Evolutionary conservation across 2,888 invertebrate genomes (phyloP).

Genomic region (Epirrhoe alternata): DNA sequence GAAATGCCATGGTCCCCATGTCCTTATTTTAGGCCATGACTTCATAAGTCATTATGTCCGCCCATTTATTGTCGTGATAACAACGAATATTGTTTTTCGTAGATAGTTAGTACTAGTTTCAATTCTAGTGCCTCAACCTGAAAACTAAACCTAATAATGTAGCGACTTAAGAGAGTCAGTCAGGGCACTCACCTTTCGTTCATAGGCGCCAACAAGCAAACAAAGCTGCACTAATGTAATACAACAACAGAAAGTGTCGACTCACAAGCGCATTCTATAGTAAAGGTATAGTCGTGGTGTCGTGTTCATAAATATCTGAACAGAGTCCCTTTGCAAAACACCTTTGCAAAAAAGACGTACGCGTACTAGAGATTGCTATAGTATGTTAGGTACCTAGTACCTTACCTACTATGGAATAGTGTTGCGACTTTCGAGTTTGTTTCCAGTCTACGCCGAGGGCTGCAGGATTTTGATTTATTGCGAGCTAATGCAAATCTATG

Average conservation of each 20-base stretch:
- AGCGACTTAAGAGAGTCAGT: constrained; percentile 4
- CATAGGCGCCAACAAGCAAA: constrained; percentile 54
- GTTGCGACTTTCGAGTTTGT: constrained; percentile 7
- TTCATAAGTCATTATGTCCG: too few relatives aligned
- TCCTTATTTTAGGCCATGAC: too few relatives aligned
- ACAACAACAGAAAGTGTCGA: constrained; percentile 65
- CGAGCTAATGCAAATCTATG: constrained; percentile 74
- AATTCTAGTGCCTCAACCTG: neutral
- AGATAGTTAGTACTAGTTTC: neutral
- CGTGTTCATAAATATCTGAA: constrained; percentile 24
- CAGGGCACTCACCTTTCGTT: constrained; percentile 66
- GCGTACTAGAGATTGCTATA: neutral
- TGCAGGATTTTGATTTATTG: constrained; percentile 74
- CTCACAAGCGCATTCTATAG: constrained; percentile 53
- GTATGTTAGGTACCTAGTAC: neutral
- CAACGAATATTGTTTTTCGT: neutral
- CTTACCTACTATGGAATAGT: neutral
- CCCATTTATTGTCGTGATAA: neutral
- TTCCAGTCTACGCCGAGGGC: constrained; percentile 47
- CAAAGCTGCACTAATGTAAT: constrained; percentile 72
- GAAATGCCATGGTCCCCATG: too few relatives aligned
- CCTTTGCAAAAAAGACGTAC: constrained; percentile 2
- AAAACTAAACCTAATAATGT: neutral
- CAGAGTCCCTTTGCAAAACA: constrained; percentile 34
- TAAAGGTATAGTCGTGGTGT: constrained; percentile 2